Base-by-base conservation (phyloP, 2,797 vertebrate species). In the Odontamblyopus lacepedii region DNA sequence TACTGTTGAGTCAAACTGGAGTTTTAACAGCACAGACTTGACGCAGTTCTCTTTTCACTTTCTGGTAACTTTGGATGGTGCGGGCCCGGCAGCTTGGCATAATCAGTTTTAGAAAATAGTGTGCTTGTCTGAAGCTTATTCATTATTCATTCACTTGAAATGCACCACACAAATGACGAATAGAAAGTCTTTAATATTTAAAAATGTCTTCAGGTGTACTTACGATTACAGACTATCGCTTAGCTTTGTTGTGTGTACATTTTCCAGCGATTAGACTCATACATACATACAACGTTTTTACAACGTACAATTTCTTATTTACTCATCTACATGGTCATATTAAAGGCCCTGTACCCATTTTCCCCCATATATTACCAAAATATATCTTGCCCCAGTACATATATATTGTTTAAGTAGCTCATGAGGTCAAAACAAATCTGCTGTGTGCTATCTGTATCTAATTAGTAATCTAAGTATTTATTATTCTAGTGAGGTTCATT, bases 91-190 rank as follows among this genome's bases (percentile, higher is more conserved):
- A 59, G 26, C 56, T 59, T 2, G 59, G 59, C 59, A 30, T 61
- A 61, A 61, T 61, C 61, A 38, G 9, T 63, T 63, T 63, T n/a
- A 63, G 61, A 63, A 63, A 63, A 63, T 63, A 63, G n/a, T 41
- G 38, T 26, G 38, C 62, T 44, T 63, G 62, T 44, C 35, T 63
- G 62, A 26, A 44, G 15, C 19, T 9, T 41, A 41, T 63, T 41
- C 19, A 63, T 63, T 26, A 63, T 63, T 63, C 35, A 63, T 63
- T 44, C 9, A 13, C n/a, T 44, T 63, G 62, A 63, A 63, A 63
- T 44, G 32, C 62, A 44, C 18, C 32, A 18, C 61, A 63, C 30
- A 63, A 63, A 32, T 63, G 61, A 38, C 8, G 8, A 63, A 63
- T 63, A 63, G 16, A 35, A 63, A 32, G 61, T n/a, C 61, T 35